Evolutionary conservation across 2,888 invertebrate species (phyloP).

Genomic region (Antheraea assamensis): DNA sequence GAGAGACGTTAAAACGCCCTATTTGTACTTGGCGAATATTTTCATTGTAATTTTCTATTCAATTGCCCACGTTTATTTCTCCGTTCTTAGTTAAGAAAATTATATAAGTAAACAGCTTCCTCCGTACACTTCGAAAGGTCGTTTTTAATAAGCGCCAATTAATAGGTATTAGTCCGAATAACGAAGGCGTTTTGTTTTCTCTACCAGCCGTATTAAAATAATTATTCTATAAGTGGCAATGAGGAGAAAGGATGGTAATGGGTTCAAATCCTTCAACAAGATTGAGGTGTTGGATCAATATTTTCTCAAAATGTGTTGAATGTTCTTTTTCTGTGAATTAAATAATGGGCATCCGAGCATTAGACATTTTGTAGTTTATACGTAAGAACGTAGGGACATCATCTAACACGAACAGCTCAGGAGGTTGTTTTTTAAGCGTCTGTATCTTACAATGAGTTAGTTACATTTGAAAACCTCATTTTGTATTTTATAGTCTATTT

Average conservation of each 20-base stretch:
- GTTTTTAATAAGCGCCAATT: conserved; percentile 26
- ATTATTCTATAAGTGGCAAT: not conserved
- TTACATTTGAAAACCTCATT: too few relatives aligned
- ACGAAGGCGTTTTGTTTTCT: conserved; percentile 21
- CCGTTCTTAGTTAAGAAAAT: not conserved
- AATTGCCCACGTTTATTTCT: not conserved
- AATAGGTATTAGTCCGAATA: conserved; percentile 22
- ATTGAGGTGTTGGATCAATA: not conserved
- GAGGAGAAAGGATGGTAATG: not conserved
- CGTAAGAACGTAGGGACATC: too few relatives aligned
- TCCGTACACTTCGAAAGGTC: conserved; percentile 19
- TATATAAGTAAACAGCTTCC: conserved; percentile 11
- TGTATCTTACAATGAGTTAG: too few relatives aligned
- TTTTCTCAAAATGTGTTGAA: too few relatives aligned
- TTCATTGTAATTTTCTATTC: not conserved
- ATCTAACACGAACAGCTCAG: too few relatives aligned
- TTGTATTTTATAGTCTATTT: too few relatives aligned
- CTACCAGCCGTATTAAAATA: conserved; percentile 19
- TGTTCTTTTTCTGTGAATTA: too few relatives aligned
- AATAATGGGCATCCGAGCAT: too few relatives aligned
- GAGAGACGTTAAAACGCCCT: not conserved
- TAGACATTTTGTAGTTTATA: too few relatives aligned
- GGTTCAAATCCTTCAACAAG: not conserved
- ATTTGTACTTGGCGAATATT: not conserved
- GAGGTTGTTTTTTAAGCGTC: too few relatives aligned